Conservation (phyloP, 2,113 vertebrate species). For the Empidonax traillii region DNA sequence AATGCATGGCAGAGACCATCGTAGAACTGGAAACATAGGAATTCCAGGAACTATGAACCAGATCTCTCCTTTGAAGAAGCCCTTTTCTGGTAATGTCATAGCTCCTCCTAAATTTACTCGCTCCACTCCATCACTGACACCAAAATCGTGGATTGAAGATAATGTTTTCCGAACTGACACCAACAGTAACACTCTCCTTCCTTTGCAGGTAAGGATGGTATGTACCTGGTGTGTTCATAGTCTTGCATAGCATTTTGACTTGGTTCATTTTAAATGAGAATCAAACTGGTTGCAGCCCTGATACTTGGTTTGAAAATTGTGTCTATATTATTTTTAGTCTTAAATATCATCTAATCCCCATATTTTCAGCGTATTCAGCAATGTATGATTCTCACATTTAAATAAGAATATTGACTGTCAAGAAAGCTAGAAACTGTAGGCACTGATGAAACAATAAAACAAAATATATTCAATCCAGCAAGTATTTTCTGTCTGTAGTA, state of each 20-base stretch:
- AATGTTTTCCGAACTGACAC: conserved; percentile 95
- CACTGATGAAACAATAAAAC: not conserved
- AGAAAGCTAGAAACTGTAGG: not conserved
- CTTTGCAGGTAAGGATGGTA: conserved; percentile 89
- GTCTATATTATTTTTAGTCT: not conserved
- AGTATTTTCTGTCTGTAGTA: not conserved
- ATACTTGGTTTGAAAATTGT: not conserved
- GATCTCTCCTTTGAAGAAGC: conserved; percentile 94
- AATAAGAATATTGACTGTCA: not conserved
- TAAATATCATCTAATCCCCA: not conserved
- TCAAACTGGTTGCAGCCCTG: not conserved
- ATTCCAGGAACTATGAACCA: conserved; percentile 91
- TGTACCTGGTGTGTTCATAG: conserved; percentile 25
- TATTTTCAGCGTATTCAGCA: not conserved
- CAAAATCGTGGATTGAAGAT: conserved; percentile 96
- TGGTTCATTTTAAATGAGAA: not conserved
- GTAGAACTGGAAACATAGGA: conserved; percentile 87
- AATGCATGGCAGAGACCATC: conserved; percentile 88
- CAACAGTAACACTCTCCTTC: conserved; percentile 97
- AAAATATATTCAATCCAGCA: not conserved
- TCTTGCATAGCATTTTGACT: not conserved
- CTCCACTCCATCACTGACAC: conserved; percentile 86
- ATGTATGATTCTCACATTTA: not conserved
- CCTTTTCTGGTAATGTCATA: conserved; percentile 95
- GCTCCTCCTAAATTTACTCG: conserved; percentile 97